Conservation (phyloP, 2,888 invertebrate genomes). For the Melinaea marsaeus region DNA sequence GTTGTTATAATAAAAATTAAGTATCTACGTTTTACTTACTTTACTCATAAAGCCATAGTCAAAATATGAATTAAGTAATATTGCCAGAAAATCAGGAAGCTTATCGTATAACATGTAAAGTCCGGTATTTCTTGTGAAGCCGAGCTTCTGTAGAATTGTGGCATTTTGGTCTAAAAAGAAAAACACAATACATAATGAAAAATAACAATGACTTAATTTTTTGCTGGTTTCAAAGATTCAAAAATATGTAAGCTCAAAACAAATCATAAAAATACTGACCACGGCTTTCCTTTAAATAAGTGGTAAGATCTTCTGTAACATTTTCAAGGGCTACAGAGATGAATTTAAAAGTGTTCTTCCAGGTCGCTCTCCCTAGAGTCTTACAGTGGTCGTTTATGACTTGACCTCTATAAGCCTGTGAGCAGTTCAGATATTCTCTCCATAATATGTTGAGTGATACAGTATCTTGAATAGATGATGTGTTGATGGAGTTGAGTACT, state of each 20-base stretch:
- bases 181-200: neutral
- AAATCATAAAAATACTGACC: conserved; percentile 44
- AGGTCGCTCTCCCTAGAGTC: conserved; percentile 44
- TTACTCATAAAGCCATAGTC: conserved; percentile 71
- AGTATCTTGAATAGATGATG: conserved; percentile 33
- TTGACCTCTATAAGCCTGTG: conserved; percentile 15
- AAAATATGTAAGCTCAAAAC: neutral
- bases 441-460: conserved; percentile 49
- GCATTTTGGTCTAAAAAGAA: conserved; percentile 51
- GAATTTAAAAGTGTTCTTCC: conserved; percentile 51
- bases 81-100: conserved; percentile 59
- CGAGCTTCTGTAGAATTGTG: conserved; percentile 59
- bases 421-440: conserved; percentile 51
- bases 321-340: conserved; percentile 52
- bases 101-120: conserved; percentile 60
- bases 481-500: conserved; percentile 50
- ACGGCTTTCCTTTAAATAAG: conserved; percentile 61
- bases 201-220: neutral
- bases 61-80: conserved; percentile 67
- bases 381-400: conserved; percentile 43
- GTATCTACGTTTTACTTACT: conserved; percentile 40
- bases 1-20: neutral
- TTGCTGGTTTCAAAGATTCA: no score
- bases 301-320: conserved; percentile 50
- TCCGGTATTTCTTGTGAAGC: conserved; percentile 64